A percentile compares a stretch with the other conserved stretches of the same genome.
These are phyloP conservation scores for Ceratotherium simum DNA, from an alignment of 2,113 vertebrate genomes.

Conservation along the genomic window DNA sequence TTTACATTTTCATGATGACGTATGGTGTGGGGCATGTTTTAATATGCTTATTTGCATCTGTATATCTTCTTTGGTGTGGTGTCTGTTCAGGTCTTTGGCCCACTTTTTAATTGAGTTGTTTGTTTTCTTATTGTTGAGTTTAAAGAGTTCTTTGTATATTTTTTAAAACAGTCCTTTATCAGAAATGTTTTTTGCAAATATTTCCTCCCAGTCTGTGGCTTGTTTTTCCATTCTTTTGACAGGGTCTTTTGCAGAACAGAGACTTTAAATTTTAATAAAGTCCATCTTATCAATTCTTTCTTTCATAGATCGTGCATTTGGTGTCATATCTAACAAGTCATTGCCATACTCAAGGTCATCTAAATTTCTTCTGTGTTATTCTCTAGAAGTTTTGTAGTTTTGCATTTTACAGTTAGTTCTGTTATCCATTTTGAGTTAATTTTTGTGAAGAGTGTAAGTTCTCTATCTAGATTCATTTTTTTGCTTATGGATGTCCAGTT, in stretches of 20 bases:
- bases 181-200: not conserved
- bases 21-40: not conserved
- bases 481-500: not conserved
- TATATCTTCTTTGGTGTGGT: not conserved
- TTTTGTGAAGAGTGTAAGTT: not conserved
- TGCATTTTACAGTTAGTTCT: not conserved
- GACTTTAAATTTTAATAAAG: not conserved
- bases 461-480: not conserved
- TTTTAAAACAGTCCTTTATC: not conserved
- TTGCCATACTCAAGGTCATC: not conserved
- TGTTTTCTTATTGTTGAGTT: not conserved
- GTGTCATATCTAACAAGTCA: not conserved
- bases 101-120: not conserved
- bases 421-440: slow-evolving; percentile 17
- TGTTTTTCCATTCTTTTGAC: not conserved
- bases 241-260: not conserved
- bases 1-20: not conserved
- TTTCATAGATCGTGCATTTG: not conserved
- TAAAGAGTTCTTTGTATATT: not conserved
- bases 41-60: not conserved
- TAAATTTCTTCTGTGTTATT: not conserved
- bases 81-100: not conserved
- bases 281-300: not conserved
- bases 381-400: not conserved
- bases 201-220: not conserved